Base-by-base conservation (phyloP, 92 coral and sea anemone genomes). In the Palythoa grandis region DNA sequence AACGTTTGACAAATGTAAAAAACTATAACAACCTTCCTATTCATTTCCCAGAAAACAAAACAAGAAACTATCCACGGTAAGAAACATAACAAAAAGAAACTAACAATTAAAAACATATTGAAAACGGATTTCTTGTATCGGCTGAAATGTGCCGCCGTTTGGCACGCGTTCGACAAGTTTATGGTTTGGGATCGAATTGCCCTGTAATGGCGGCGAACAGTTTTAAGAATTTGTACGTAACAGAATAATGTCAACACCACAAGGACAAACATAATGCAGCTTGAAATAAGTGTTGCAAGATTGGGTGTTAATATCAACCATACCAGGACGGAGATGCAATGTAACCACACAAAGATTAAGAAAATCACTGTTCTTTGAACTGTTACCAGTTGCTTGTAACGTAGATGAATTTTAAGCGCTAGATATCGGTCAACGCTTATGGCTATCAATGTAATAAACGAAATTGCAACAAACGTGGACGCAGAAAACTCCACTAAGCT, bases 301-400 rank as follows among this genome's bases (percentile, higher is more conserved):
- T 43, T 43, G 50, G 50, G 50, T 1, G 4, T 17, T 6, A 70
- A 35, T 17, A 9, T 70, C 17, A 7, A 13, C 74, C 74, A 70
- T 11, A 70, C 47, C 7, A 70, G 4, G 2, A 11, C 15, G 1
- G 22, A 40, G n/a, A 70, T 70, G 47, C n/a, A 10, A 16, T 16
- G 2, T 23, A 25, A 3, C 74, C 74, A 70, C 17, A 23, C 38
- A 43, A 10, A 2, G 40, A 23, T 4, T 19, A 70, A 16, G 24
- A 70, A 16, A 12, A 25, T 25, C 35, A 35, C 47, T 24, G 47
- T 37, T 70, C 74, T 70, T 7, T 29, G 17, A 70, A 25, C 1
- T 70, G 74, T 70, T 14, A 70, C 74, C 16, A 70, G 22, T 70
- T 35, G 43, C 17, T 70, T 38, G 74, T 70, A 70, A 40, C 74